Evolutionary conservation across 30 jellyfish, hydroid and myxozoan genomes (phyloP).

Genomic region (Pelagia noctiluca): DNA sequence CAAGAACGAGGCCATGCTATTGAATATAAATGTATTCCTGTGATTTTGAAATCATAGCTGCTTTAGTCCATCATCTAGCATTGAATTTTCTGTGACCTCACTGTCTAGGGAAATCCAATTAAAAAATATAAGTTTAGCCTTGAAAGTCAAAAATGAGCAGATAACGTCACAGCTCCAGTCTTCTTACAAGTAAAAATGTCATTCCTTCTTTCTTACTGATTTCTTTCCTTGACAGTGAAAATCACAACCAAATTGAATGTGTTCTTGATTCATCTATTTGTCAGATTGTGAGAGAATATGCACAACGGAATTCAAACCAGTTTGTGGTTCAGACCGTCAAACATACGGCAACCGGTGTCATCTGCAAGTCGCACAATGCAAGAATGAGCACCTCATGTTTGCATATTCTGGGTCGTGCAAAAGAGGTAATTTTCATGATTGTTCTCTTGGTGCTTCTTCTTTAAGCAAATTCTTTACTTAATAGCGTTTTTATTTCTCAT

Average conservation of each 20-base stretch:
- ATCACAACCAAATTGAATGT: background rate
- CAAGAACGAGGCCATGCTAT: too few species aligned
- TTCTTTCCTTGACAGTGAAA: background rate
- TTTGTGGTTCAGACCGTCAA: background rate
- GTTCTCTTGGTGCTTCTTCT: background rate
- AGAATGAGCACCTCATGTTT: background rate
- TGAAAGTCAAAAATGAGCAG: too few species aligned
- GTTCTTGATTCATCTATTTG: too few species aligned
- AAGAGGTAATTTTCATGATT: background rate
- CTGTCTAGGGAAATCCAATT: too few species aligned
- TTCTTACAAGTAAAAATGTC: background rate
- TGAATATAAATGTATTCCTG: too few species aligned
- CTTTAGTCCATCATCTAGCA: too few species aligned
- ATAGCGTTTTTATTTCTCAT: background rate
- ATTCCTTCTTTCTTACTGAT: background rate
- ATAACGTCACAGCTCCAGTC: too few species aligned
- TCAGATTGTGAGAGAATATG: background rate
- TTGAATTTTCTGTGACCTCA: too few species aligned
- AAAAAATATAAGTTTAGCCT: too few species aligned
- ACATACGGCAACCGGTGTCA: constrained; percentile 1
- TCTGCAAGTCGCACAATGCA: background rate
- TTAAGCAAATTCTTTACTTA: background rate
- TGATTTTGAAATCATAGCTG: too few species aligned
- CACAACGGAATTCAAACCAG: background rate
- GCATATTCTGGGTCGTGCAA: background rate